Percentiles rank a stretch among this genome's conserved stretches.
Conservation (phyloP, 2,888 invertebrate species). For the Halictus ligatus region DNA sequence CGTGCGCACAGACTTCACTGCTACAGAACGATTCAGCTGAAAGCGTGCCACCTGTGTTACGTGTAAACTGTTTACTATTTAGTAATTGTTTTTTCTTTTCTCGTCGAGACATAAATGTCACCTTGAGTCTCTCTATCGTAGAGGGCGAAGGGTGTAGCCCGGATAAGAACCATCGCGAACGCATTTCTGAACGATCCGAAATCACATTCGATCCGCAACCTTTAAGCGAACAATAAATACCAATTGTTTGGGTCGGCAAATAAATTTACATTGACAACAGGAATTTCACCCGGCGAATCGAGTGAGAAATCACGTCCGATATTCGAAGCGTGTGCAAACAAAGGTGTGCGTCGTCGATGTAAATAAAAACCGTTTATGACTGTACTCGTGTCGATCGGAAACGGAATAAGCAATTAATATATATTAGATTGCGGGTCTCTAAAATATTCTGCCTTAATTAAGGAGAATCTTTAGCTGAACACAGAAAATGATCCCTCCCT, state of each 20-base stretch:
- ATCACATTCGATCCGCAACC: background rate
- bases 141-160: too few relatives aligned
- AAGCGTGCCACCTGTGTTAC: too few relatives aligned
- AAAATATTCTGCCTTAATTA: too few relatives aligned
- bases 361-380: background rate
- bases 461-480: too few relatives aligned
- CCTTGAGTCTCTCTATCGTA: too few relatives aligned
- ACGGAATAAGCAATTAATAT: background rate
- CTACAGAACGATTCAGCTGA: too few relatives aligned
- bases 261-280: slow-evolving; percentile 22
- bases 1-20: too few relatives aligned
- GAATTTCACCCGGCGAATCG: slow-evolving; percentile 17
- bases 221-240: slow-evolving; percentile 22
- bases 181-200: background rate
- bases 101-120: too few relatives aligned
- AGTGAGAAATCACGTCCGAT: slow-evolving; percentile 15
- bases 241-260: slow-evolving; percentile 2
- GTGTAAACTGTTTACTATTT: too few relatives aligned
- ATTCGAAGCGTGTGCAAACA: background rate
- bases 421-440: background rate
- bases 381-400: background rate
- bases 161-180: background rate
- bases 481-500: background rate
- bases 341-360: background rate
- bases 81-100: too few relatives aligned